Conservation (phyloP, 2,113 vertebrate species). For the Sminthopsis crassicaudata region DNA sequence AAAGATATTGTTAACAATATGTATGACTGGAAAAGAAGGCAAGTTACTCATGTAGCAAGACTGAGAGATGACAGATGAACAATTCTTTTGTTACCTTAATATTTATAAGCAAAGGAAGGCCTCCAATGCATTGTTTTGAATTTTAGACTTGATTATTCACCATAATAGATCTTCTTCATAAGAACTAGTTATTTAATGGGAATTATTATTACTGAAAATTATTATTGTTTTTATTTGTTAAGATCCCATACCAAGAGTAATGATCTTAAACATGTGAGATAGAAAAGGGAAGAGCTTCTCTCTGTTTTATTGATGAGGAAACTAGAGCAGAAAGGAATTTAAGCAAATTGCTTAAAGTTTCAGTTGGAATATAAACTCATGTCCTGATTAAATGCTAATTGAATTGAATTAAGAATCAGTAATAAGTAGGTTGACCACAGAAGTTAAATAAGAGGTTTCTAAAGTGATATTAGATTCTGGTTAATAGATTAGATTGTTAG, state of each 20-base stretch:
- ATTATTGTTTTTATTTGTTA: background rate
- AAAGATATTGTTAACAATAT: background rate
- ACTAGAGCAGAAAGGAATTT: background rate
- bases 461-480: background rate
- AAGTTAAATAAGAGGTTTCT: background rate
- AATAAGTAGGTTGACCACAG: background rate
- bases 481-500: background rate
- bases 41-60: background rate
- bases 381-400: background rate
- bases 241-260: background rate
- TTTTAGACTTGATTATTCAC: background rate
- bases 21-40: background rate
- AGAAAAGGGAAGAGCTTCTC: background rate
- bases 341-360: background rate
- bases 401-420: background rate
- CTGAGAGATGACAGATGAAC: background rate
- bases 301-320: background rate
- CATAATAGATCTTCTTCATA: background rate
- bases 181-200: background rate
- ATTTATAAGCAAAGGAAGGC: background rate
- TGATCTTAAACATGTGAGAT: background rate
- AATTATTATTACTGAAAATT: background rate
- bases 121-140: background rate
- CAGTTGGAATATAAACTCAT: background rate
- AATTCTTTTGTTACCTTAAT: background rate